Evolutionary conservation across 2,113 vertebrate species (phyloP), one percentile per base, ranked within the genome.

Genomic region (Apistogramma diplotaenia): DNA sequence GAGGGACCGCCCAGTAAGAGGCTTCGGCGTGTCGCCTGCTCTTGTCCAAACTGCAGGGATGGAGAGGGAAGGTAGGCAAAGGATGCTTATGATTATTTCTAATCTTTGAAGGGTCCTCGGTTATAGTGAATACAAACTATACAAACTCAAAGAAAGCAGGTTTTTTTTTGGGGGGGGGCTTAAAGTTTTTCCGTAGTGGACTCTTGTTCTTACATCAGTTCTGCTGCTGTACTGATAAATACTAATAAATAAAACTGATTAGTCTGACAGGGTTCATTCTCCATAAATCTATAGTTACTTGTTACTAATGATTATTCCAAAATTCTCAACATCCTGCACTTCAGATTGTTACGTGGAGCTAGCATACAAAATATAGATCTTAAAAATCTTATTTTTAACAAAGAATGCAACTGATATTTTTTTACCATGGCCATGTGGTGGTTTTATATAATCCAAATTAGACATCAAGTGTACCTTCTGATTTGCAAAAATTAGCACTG

Each of bases 11-110:
- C 98, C 56, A 97, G 97, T 93, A 99, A 99, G 94, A 96, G 97
- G 86, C 91, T 99, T 10, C 96, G 97, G 80, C 96, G 98, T 78
- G 98, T 99, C 74, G 98, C 98, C 86, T 99, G 98, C 86, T 98
- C 98, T 0, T 99, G 98, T 93, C 98, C 98, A 72, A 99, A 99
- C 92, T 99, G 98, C 94, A 96, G 98, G 90, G 98, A 99, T 76
- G 97, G 98, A 89, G 98, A 99, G 93, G 97, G 97, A 93, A 98
- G 98, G 98, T 98, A 96, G 82, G 74, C 40, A 49, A 1, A 13
- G 12, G 16, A 11, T 37, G 12, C 27, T 11, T 10, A 1, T 49
- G 10, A n/a, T 40, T 58, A 16, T 62, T 29, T 74, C 4, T 19
- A 37, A 11, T 33, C 40, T 72, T 57, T 29, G 40, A 67, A 67